Evolutionary conservation across 64 coral and sea anemone species (phyloP), one percentile per base, ranked within the genome.

Genomic region (Dendrophyllia cribrosa): DNA sequence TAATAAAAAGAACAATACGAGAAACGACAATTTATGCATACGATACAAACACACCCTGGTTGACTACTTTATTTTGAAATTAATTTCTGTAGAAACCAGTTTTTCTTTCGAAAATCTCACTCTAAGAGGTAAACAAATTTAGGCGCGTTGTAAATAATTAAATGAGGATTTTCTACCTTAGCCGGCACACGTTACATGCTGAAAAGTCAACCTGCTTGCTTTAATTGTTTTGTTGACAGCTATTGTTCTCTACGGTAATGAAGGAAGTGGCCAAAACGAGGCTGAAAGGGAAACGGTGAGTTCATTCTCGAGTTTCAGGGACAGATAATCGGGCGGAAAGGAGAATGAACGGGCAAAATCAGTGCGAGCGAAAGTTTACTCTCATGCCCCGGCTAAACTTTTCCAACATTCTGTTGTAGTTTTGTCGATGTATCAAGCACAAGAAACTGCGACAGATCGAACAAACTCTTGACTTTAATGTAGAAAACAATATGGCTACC

Each of bases 241-340:
- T 63, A 61, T 83, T 66, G 79, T 83, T 66, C 60, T 83, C 17
- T 83, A 83, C 79, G 79, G 79, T n/a, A 83, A 66, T 59, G 79
- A 66, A 22, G 79, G 79, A n/a, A 66, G 79, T 4, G 79, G 79
- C 14, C 79, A 83, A 67, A 50, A 9, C 11, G 79, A 83, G 16
- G 79, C 59, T 66, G 79, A 83, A 6, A 83, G 20, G 19, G 60
- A 83, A 66, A 83, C 25, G 9, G 79, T 83, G 20, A 83, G 79
- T 83, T 43, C 5, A 34, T 34, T 34, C 34, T 34, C 2, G 2
- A 19, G 49, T 48, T 0, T 1, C 43, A 72, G 10, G 26, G 43
- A 43, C 69, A 43, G 55, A 58, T 34, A 34, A 34, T 34, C 34
- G 34, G 34, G 34, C 34, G 34, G 34, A 34, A 34, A 34, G 34